phyloP scores from a whole-genome alignment of 2,797 vertebrate genomes.

The Hypotaenidia okinawae region DNA sequence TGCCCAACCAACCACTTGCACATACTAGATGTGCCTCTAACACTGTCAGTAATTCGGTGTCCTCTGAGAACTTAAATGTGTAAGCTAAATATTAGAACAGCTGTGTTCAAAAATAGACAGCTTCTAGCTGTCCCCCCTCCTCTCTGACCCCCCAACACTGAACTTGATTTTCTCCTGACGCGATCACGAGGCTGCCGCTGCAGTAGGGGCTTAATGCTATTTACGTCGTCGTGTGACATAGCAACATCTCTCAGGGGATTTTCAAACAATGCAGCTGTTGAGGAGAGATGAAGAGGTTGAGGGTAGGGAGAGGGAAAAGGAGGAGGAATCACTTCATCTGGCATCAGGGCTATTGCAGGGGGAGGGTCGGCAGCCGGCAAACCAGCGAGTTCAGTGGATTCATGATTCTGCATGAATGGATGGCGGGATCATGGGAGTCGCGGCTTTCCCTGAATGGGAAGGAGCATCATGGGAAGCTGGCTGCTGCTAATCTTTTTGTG shows the following conservation, averaged over 20 bases:
- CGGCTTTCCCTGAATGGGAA: constrained; percentile 68
- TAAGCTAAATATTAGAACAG: constrained; percentile 56
- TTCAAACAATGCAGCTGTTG: constrained; percentile 71
- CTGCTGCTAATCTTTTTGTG: constrained; percentile 66
- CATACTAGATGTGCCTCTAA: background rate
- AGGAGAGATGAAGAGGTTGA: constrained; percentile 55
- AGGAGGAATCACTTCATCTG: constrained; percentile 40
- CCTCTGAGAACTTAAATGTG: constrained; percentile 7
- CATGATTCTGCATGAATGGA: constrained; percentile 73
- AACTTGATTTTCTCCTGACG: constrained; percentile 74
- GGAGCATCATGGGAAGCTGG: constrained; percentile 65
- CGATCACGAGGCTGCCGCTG: constrained; percentile 64
- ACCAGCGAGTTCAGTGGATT: constrained; percentile 27
- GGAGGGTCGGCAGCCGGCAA: background rate
- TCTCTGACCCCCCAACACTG: background rate
- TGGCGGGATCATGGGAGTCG: constrained; percentile 34
- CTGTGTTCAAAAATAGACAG: constrained; percentile 64
- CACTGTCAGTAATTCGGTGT: background rate
- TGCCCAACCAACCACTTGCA: background rate
- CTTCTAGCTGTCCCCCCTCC: background rate
- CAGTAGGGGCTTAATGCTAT: constrained; percentile 70
- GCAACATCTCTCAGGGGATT: constrained; percentile 69
- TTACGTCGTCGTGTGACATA: constrained; percentile 72
- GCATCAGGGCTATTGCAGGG: constrained; percentile 10
- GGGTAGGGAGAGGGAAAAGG: constrained; percentile 17